A percentile compares a stretch with the other conserved stretches of the same genome.
These are phyloP conservation scores for Cepphus grylle DNA, from an alignment of 2,113 vertebrate species.

Conservation along the genomic window DNA sequence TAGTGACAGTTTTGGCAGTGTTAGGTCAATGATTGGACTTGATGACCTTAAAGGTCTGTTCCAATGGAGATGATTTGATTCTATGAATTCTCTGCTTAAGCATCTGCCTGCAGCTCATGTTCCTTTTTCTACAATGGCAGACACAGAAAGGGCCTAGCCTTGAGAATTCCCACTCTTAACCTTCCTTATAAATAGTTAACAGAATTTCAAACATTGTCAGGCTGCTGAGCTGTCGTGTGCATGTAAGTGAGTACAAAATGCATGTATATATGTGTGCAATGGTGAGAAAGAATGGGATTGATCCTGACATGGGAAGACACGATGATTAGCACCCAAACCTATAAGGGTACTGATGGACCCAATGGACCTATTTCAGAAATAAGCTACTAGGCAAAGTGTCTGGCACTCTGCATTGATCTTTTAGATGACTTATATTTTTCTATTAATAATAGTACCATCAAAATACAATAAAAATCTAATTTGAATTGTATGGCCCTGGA, in stretches of 20 bases:
- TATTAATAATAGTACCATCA: neutral
- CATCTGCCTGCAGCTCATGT: neutral
- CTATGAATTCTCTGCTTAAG: neutral
- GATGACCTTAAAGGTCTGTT: neutral
- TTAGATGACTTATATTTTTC: neutral
- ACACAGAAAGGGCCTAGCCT: neutral
- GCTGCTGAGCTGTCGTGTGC: neutral
- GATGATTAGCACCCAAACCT: neutral
- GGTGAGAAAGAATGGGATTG: neutral
- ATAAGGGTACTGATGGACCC: neutral
- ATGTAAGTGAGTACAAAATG: neutral
- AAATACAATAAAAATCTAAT: neutral
- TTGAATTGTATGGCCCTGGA: neutral
- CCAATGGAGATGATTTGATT: neutral
- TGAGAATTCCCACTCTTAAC: neutral
- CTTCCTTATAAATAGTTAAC: neutral
- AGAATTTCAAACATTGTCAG: neutral
- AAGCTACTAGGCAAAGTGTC: neutral
- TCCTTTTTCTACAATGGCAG: neutral
- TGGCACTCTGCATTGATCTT: neutral
- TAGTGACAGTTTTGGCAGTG: neutral
- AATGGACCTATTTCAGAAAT: neutral
- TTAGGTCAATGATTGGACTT: neutral
- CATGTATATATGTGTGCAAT: accelerated
- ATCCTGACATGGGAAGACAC: neutral